Evolutionary conservation across 2,113 vertebrate species (phyloP).

Genomic region (Corvus moneduloides): DNA sequence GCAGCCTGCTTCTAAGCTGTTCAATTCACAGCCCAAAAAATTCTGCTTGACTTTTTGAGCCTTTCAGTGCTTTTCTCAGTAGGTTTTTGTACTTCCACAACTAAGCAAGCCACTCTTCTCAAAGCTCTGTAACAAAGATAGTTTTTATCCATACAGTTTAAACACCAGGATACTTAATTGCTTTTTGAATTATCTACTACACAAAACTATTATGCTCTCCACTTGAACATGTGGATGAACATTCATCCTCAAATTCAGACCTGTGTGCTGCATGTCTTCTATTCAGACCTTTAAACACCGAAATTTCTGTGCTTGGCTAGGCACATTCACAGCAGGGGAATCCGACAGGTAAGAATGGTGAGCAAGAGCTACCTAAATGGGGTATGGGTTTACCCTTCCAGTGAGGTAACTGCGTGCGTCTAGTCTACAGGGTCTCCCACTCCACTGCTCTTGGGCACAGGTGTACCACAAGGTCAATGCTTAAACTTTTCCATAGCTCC

Average conservation of each 20-base stretch:
- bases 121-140: neutral
- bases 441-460: neutral
- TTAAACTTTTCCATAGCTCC: neutral
- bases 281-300: neutral
- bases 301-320: neutral
- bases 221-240: neutral
- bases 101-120: neutral
- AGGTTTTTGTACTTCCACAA: neutral
- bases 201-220: neutral
- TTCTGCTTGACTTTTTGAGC: neutral
- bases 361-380: neutral
- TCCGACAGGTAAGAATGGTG: neutral
- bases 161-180: neutral
- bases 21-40: neutral
- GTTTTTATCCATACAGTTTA: neutral
- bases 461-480: neutral
- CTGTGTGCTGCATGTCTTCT: neutral
- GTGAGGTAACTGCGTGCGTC: neutral
- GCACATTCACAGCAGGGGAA: neutral
- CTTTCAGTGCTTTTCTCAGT: neutral
- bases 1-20: neutral
- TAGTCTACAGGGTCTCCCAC: neutral
- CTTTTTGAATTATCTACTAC: neutral
- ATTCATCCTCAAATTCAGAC: neutral
- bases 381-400: neutral